These are phyloP conservation scores for Timema cristinae DNA, from an alignment of 2,888 invertebrate species.

Conservation along the genomic window DNA sequence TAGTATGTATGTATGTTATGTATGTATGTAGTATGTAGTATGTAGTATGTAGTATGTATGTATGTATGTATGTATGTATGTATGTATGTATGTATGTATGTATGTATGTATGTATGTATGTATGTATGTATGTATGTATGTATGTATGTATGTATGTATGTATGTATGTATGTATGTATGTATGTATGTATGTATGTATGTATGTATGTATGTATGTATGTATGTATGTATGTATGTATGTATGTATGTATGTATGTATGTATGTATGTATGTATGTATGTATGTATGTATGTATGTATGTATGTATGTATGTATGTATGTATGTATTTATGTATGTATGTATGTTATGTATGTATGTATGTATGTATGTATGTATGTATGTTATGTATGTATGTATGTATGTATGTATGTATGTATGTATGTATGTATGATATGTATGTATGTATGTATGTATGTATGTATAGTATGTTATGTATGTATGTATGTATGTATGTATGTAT, in stretches of 20 bases:
- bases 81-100: constrained; percentile 12
- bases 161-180: constrained; percentile 12
- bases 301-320: constrained; percentile 12
- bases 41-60: too few species aligned
- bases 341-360: too few species aligned
- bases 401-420: too few species aligned
- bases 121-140: constrained; percentile 12
- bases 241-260: constrained; percentile 12
- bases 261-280: constrained; percentile 12
- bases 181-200: constrained; percentile 12
- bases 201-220: constrained; percentile 12
- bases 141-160: constrained; percentile 12
- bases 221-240: constrained; percentile 12
- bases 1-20: too few species aligned
- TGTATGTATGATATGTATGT: too few species aligned
- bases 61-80: constrained; percentile 12
- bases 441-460: too few species aligned
- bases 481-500: too few species aligned
- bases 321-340: too few species aligned
- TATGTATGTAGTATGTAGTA: too few species aligned
- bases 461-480: too few species aligned
- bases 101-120: constrained; percentile 12
- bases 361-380: too few species aligned
- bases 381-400: too few species aligned
- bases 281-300: constrained; percentile 12